A percentile compares a stretch with the other conserved stretches of the same genome.
Evolutionary conservation across 2,113 vertebrate species (phyloP).

Genomic region (Indicator maculatus): DNA sequence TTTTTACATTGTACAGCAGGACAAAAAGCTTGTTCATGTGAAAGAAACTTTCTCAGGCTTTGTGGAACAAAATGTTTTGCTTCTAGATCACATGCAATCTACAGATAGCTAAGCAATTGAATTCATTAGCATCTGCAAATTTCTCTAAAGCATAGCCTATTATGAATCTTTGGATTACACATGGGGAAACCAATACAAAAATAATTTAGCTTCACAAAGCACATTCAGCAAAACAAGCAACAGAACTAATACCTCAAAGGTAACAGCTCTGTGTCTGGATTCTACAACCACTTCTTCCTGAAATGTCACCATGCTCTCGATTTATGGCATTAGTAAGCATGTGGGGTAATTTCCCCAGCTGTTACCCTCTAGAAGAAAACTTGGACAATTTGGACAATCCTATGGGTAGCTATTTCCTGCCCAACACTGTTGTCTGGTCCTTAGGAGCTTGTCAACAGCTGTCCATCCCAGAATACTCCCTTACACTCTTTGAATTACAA

Average conservation of each 20-base stretch:
- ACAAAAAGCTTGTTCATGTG: neutral
- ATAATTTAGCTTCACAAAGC: neutral
- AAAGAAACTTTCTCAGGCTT: constrained; percentile 2
- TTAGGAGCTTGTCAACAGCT: neutral
- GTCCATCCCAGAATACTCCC: neutral
- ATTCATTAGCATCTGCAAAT: neutral
- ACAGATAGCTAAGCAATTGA: neutral
- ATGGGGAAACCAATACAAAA: neutral
- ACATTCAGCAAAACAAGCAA: neutral
- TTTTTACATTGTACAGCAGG: neutral
- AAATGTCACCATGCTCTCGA: neutral
- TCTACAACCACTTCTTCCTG: neutral
- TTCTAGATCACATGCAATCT: neutral
- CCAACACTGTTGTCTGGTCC: neutral
- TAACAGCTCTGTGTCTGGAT: neutral
- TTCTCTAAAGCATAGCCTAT: neutral
- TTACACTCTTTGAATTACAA: neutral
- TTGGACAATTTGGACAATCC: neutral
- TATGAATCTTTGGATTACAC: neutral
- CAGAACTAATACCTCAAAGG: neutral
- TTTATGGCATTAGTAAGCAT: neutral
- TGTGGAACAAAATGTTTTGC: neutral
- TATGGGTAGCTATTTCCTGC: neutral
- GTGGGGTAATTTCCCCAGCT: neutral
- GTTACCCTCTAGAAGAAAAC: neutral